Evolutionary conservation across 1,140 invertebrate genomes (phyloP), one percentile per base, ranked within the genome.

Genomic region (Lucilia cuprina): DNA sequence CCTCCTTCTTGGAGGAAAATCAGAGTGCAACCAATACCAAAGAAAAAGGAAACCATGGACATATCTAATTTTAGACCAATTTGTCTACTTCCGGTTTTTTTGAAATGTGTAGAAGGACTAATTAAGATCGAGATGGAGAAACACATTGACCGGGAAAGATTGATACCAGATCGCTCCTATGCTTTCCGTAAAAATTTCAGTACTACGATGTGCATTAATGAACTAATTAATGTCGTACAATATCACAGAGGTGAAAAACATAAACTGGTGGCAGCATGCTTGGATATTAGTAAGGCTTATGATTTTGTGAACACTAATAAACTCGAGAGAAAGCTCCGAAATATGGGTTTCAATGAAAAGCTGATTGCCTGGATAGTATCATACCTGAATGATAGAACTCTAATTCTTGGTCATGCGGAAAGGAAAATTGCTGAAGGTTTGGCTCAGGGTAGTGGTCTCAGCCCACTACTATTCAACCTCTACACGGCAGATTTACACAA

Each of bases 231-330:
- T 74, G 34, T 70, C 4, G n/a, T 84, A 5, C 17, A 47, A 14
- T 14, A 13, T 9, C 35, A 41, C 7, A 19, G 35, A n/a, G 10
- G 12, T 2, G 47, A 49, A 7, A 41, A 41, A 17, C 17, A 12
- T 0, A 34, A 82, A 12, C 14, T 82, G 25, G 12, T 30, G 13
- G 78, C 21, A 9, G 13, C 21, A 14, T 77, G 10, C n/a, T 13
- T 83, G 13, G 83, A 83, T 49, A 17, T 83, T 41, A 5, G 65
- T 74, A 83, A 84, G 25, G 74, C 41, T 10, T 84, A 84, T 9
- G 83, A 50, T 19, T 77, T 21, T 84, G 25, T 17, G 2, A 55
- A 77, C 19, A 14, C n/a, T 25, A 14, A 84, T 30, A 77, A 4
- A 50, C 14, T 82, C 2, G 35, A 25, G 17, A 9, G 5, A 0